Base-by-base conservation (phyloP, 2,888 invertebrate species). In the Polydrusus cervinus region DNA sequence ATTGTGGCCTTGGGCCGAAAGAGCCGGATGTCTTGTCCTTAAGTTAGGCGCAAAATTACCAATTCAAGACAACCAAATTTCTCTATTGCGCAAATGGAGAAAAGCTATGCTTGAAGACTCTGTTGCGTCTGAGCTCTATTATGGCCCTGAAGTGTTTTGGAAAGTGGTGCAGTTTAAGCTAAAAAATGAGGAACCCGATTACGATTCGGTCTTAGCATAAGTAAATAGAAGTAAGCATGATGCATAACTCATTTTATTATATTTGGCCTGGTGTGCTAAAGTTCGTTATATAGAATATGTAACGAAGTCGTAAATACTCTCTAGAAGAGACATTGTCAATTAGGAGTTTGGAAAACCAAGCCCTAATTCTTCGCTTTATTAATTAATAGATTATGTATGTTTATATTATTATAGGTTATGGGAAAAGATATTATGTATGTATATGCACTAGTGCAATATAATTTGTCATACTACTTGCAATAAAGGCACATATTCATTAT, bases 1-100 rank as follows among this genome's bases (percentile, higher is more conserved):
- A 84, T 55, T 86, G 53, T 86, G 86, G 86, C 86, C 86, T 6
- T 86, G 84, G 85, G 85, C 81, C 11, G 86, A 86, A 78, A 74
- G 85, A 25, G 82, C 81, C 13, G 83, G 82, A 5, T 70, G 78
- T 10, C 69, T 84, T 47, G 77, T 74, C 11, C 74, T 85, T 14
- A 81, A 80, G 60, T 74, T 85, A 10, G 81, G 81, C 0, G 75
- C 80, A 62, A 80, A 81, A 51, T 75, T 86, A 40, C 84, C 85
- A 8, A 57, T 86, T 2, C 70, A 76, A 57, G 80, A 83, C 6
- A 74, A 78, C 18, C 80, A 86, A 10, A 81, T 84, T 51, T 81
- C 81, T 1, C 30, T 71, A 30, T 73, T 86, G 57, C 76, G 84
- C 14, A 79, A 81, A 62, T 86, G 86, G 86, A 78, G 80, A 18